These are phyloP conservation scores for Microplitis mediator DNA, from an alignment of 1,140 invertebrate species.

Conservation along the genomic window DNA sequence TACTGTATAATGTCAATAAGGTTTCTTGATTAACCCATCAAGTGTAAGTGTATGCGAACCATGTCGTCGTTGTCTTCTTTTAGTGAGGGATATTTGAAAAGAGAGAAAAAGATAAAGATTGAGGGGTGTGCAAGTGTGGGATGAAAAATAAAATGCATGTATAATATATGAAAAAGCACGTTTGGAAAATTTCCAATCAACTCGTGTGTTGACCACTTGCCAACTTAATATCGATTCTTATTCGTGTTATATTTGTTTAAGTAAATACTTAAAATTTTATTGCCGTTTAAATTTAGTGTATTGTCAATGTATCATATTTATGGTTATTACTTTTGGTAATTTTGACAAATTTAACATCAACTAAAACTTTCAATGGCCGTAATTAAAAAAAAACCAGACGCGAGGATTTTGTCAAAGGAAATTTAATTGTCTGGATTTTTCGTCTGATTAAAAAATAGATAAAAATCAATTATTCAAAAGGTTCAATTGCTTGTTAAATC, in stretches of 20 bases:
- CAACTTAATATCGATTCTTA: slow-evolving; percentile 7
- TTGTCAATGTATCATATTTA: background rate
- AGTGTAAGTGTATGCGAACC: background rate
- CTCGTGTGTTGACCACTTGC: slow-evolving; percentile 4
- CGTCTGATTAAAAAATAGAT: no score
- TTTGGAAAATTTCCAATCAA: slow-evolving; percentile 9
- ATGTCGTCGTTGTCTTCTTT: background rate
- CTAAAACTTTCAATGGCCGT: no score
- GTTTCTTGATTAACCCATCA: slow-evolving; percentile 1
- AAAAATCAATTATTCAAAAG: no score
- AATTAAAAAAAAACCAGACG: no score
- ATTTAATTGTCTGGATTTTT: no score
- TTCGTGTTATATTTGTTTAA: background rate
- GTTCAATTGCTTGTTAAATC: no score
- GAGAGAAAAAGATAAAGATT: background rate
- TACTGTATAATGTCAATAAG: slow-evolving; percentile 7
- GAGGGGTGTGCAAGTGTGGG: background rate
- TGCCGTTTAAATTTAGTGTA: background rate
- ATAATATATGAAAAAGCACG: background rate
- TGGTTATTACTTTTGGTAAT: no score
- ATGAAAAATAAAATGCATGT: background rate
- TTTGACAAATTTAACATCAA: no score
- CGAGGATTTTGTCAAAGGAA: no score
- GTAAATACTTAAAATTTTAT: background rate
- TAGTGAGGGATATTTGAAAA: no score